A percentile compares a stretch with the other conserved stretches of the same genome.
These are phyloP conservation scores for Campylomormyrus numenius DNA, from an alignment of 2,113 vertebrate genomes.

Conservation along the genomic window DNA sequence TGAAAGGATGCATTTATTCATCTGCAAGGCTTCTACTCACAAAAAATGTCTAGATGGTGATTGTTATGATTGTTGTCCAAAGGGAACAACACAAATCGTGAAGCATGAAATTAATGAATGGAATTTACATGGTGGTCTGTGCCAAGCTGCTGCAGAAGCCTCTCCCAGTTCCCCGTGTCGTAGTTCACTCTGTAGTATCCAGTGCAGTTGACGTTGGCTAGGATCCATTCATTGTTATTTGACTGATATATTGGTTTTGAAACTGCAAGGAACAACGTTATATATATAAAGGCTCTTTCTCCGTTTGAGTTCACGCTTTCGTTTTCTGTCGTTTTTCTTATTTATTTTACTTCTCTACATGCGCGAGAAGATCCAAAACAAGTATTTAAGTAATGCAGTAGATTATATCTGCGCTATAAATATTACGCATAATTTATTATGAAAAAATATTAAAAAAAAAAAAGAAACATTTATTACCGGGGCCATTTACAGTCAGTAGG, in stretches of 20 bases:
- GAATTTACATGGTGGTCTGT: conserved; percentile 42
- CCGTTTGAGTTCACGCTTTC: neutral
- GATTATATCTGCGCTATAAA: neutral
- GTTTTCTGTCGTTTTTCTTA: neutral
- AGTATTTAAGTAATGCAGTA: neutral
- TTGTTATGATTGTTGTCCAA: neutral
- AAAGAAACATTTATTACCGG: conserved; percentile 25
- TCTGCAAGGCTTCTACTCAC: neutral
- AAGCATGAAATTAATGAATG: neutral
- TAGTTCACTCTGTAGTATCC: conserved; percentile 92
- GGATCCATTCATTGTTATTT: conserved; percentile 55
- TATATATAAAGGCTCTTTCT: neutral
- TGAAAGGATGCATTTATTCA: neutral
- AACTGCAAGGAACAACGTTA: conserved; percentile 38
- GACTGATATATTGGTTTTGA: neutral
- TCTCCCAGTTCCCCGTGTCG: conserved; percentile 72
- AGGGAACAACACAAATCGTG: neutral
- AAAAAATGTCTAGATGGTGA: neutral
- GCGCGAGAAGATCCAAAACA: neutral
- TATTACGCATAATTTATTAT: neutral
- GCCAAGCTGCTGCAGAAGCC: conserved; percentile 62
- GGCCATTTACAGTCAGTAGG: conserved; percentile 23
- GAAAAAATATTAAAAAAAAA: neutral
- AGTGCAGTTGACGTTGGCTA: conserved; percentile 69
- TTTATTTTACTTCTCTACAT: neutral